Evolutionary conservation across 2,888 invertebrate genomes (phyloP).

Genomic region (Lissonota sp.): DNA sequence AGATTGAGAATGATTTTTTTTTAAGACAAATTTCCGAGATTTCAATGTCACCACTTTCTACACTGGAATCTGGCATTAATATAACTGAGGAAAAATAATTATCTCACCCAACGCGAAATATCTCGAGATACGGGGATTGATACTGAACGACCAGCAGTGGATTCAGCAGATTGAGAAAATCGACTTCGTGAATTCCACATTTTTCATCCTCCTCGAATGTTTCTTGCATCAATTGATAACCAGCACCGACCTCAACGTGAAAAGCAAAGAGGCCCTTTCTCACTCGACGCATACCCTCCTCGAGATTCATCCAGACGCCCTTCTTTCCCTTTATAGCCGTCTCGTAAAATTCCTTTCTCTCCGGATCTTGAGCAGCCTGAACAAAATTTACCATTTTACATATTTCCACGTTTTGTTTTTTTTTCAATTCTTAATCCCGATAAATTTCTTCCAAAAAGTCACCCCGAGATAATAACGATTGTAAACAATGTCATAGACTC

Average conservation of each 20-base stretch:
- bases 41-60: too few relatives aligned
- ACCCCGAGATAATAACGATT: conserved; percentile 89
- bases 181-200: conserved; percentile 88
- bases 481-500: conserved; percentile 89
- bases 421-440: neutral
- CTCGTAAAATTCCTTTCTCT: conserved; percentile 87
- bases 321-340: conserved; percentile 87
- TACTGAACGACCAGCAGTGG: conserved; percentile 77
- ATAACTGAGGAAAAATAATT: neutral
- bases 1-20: too few relatives aligned
- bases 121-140: conserved; percentile 82
- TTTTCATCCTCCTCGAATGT: conserved; percentile 89
- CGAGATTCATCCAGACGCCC: conserved; percentile 86
- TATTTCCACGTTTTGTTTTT: neutral
- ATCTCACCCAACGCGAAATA: conserved; percentile 79
- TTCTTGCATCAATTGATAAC: conserved; percentile 88
- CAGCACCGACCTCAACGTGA: conserved; percentile 88
- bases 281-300: conserved; percentile 87
- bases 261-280: conserved; percentile 88
- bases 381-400: conserved; percentile 57
- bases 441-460: conserved; percentile 52
- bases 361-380: conserved; percentile 88
- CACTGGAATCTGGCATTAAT: neutral
- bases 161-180: conserved; percentile 78
- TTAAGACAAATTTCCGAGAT: too few relatives aligned